Conservation (phyloP, 2,888 invertebrate species). For the Beris morrisii region DNA sequence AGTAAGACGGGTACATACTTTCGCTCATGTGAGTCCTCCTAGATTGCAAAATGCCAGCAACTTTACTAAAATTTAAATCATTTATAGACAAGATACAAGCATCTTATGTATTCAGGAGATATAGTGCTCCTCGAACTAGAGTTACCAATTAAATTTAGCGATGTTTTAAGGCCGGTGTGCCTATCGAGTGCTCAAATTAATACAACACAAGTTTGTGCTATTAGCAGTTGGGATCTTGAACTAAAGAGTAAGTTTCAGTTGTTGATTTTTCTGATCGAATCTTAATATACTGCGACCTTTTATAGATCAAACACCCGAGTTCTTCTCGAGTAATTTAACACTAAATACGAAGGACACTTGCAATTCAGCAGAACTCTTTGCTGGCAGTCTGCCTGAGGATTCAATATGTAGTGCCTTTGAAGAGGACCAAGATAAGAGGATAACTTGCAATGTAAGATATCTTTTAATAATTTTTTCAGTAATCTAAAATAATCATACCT, state of each 20-base stretch:
- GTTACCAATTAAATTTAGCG: constrained; percentile 58
- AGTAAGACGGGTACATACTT: constrained; percentile 31
- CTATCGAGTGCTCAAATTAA: constrained; percentile 58
- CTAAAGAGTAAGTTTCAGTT: constrained; percentile 25
- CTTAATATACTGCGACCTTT: not conserved
- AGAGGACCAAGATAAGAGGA: constrained; percentile 7
- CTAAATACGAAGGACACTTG: constrained; percentile 60
- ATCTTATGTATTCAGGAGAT: constrained; percentile 62
- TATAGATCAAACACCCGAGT: constrained; percentile 27
- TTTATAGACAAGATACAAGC: constrained; percentile 59
- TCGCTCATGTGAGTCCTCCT: constrained; percentile 33
- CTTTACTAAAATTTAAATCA: not conserved
- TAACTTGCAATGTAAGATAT: constrained; percentile 32
- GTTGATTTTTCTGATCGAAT: not conserved
- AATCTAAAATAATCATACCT: not conserved
- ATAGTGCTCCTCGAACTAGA: constrained; percentile 61
- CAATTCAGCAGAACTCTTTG: constrained; percentile 65
- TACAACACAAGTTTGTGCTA: constrained; percentile 60
- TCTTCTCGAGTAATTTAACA: constrained; percentile 43
- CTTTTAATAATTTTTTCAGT: too few species aligned
- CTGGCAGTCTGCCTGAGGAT: constrained; percentile 60
- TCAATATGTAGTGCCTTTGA: constrained; percentile 62
- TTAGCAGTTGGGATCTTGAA: constrained; percentile 59
- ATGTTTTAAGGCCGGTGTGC: constrained; percentile 62
- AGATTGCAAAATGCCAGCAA: not conserved